Conservation (phyloP, 2,888 invertebrate species). For the Drosophila nr. perissopoda region DNA sequence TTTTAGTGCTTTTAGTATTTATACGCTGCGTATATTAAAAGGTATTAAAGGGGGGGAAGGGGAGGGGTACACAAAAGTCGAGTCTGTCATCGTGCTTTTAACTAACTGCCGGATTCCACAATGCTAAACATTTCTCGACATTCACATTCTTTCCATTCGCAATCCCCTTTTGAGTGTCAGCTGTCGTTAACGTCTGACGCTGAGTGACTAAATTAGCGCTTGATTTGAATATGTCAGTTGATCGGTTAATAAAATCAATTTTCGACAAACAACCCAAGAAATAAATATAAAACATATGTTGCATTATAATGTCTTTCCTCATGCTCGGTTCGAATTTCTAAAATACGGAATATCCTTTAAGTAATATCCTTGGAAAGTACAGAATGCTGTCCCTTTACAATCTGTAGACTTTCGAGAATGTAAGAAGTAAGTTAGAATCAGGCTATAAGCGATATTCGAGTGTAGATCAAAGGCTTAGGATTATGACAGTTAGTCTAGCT, state of each 20-base stretch:
- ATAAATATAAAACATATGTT: no score
- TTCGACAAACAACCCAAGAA: not conserved
- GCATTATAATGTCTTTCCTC: no score
- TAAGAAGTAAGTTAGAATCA: not conserved
- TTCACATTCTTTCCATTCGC: not conserved
- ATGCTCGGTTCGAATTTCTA: not conserved
- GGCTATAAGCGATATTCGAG: not conserved
- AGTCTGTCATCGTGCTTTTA: not conserved
- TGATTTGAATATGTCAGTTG: not conserved
- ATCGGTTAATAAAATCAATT: not conserved
- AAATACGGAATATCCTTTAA: not conserved
- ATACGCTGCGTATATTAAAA: not conserved
- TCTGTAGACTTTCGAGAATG: not conserved
- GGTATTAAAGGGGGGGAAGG: not conserved
- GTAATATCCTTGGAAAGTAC: not conserved
- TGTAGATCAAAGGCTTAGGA: not conserved
- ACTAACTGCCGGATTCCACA: constrained; percentile 1
- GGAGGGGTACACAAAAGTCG: not conserved
- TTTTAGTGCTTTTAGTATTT: constrained; percentile 43
- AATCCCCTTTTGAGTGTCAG: not conserved
- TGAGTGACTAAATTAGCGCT: not conserved
- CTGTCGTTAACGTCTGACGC: not conserved
- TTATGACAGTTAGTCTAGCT: not conserved
- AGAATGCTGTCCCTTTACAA: not conserved
- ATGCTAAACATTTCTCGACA: not conserved